A percentile compares a stretch with the other conserved stretches of the same genome.
These are phyloP conservation scores for Tetheella fluctuosa DNA, from an alignment of 2,888 invertebrate species.

Conservation along the genomic window DNA sequence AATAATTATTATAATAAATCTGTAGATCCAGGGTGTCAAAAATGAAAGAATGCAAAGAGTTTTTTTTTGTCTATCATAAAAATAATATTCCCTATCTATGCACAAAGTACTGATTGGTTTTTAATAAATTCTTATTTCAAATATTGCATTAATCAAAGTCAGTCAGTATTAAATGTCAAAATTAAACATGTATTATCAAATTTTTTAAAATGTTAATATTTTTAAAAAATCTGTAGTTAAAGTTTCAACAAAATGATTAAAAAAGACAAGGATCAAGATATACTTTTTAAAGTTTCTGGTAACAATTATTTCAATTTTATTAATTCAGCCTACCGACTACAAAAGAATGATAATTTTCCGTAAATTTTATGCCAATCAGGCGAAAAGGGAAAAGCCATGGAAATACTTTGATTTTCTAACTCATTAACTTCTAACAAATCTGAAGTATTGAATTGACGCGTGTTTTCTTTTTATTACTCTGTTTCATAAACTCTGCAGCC, in stretches of 20 bases:
- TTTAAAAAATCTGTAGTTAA: neutral
- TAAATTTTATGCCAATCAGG: too few species aligned
- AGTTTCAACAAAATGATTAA: neutral
- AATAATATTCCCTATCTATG: neutral
- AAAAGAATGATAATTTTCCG: neutral
- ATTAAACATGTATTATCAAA: neutral
- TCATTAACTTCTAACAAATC: neutral
- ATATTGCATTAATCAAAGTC: neutral
- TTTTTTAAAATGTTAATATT: neutral
- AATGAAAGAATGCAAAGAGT: too few species aligned
- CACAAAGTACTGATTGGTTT: neutral
- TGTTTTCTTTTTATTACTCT: too few species aligned
- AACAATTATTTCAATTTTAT: neutral
- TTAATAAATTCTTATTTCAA: neutral
- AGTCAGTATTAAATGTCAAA: neutral
- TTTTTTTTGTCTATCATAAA: neutral
- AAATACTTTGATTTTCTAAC: neutral
- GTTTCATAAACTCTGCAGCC: neutral
- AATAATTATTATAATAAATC: too few species aligned
- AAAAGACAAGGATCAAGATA: constrained; percentile 1
- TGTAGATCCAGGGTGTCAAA: too few species aligned
- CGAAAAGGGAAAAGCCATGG: too few species aligned
- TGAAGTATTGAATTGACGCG: too few species aligned
- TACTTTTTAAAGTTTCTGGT: neutral
- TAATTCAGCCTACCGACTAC: neutral